Evolutionary conservation across 2,113 vertebrate species (phyloP).

Genomic region (Thermophis baileyi): DNA sequence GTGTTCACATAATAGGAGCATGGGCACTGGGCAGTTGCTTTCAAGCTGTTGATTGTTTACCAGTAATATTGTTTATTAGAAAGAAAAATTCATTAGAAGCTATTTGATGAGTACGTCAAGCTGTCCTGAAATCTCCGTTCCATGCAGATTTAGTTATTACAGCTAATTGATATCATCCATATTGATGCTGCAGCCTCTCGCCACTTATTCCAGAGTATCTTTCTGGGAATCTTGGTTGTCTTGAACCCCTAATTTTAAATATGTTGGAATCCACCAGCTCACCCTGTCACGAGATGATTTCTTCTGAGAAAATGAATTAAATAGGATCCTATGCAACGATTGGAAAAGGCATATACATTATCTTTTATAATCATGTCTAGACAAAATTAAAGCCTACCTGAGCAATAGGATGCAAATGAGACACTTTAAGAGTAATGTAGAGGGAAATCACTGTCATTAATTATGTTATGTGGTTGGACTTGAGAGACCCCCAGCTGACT

Average conservation of each 20-base stretch:
- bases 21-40: neutral
- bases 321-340: neutral
- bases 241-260: neutral
- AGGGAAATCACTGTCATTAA: neutral
- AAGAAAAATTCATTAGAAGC: conserved; percentile 8
- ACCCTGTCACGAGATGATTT: neutral
- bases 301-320: neutral
- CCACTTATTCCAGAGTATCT: neutral
- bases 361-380: neutral
- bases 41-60: neutral
- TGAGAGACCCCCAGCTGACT: neutral
- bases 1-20: neutral
- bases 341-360: neutral
- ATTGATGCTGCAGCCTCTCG: neutral
- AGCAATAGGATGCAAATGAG: too few species aligned
- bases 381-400: neutral
- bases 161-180: neutral
- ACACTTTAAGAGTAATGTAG: neutral
- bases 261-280: neutral
- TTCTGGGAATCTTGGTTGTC: neutral
- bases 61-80: neutral
- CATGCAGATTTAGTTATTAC: neutral
- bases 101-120: neutral
- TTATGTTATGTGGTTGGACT: neutral
- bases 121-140: conserved; percentile 1